Evolutionary conservation across 2,113 vertebrate genomes (phyloP).

Genomic region (Tympanuchus pallidicinctus): DNA sequence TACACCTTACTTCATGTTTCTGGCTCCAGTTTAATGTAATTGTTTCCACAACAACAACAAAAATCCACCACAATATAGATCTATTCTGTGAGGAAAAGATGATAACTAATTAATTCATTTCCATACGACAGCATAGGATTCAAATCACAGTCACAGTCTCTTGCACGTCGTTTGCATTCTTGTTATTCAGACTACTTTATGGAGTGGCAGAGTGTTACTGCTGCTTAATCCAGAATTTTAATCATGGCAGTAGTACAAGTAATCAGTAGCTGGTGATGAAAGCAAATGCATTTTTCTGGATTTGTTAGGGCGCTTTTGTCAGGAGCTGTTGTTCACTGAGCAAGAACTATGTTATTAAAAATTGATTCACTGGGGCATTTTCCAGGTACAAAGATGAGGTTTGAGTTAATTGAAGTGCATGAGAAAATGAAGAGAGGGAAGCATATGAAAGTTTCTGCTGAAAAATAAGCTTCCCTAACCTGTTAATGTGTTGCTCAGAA

Average conservation of each 20-base stretch:
- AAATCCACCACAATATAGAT: neutral
- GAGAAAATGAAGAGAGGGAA: neutral
- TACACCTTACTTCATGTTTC: neutral
- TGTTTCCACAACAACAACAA: neutral
- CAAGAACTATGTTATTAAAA: neutral
- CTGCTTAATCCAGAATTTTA: neutral
- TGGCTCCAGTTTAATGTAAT: neutral
- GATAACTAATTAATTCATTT: neutral
- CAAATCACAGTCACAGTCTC: neutral
- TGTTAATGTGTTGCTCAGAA: conserved; percentile 14
- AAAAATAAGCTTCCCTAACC: conserved; percentile 56
- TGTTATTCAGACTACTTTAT: neutral
- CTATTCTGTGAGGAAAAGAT: neutral
- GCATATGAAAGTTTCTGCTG: neutral
- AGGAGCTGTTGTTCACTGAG: neutral
- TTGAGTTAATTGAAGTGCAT: conserved; percentile 13
- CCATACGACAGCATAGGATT: neutral
- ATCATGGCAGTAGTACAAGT: neutral
- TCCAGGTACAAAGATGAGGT: neutral
- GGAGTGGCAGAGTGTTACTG: neutral
- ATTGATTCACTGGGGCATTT: neutral
- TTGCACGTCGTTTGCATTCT: neutral
- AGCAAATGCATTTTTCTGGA: conserved; percentile 7
- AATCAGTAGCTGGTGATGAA: conserved; percentile 13
- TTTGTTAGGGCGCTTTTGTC: neutral